Evolutionary conservation across 1,140 invertebrate genomes (phyloP), one percentile per base, ranked within the genome.

Genomic region (Diachasma alloeum): DNA sequence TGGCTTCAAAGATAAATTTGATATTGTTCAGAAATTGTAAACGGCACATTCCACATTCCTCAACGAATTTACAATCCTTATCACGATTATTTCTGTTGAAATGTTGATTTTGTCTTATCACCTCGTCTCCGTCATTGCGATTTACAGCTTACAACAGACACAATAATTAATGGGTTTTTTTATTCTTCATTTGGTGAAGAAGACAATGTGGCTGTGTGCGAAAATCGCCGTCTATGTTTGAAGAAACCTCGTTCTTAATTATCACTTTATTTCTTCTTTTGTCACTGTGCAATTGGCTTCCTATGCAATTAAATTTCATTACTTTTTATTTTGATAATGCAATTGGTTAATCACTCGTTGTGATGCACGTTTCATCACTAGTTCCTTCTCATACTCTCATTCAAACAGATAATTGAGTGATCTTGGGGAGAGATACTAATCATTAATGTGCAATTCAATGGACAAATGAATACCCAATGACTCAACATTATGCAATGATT

Each of bases 1-100:
- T 87, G 96, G 96, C 89, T 93, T 97, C 83, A 95, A 95, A 87
- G 95, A 96, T 91, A 97, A 97, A 90, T 96, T 96, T 85, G 95
- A 97, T 85, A 97, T 97, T 84, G 95, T 97, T 78, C 96, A 97
- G 87, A 96, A 97, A 90, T 91, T 96, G 81, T 96, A 91, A 91
- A 53, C 4, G 31, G 31, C 31, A 6, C 31, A 31, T 31, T 48
- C 11, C 26, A 39, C n/a, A 31, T 68, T 68, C 13, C 5, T 37
- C 59, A 17, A 53, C 48, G 17, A 53, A 53, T 42, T 42, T 4
- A 2, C 39, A 42, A 10, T 42, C 39, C 9, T 42, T 42, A 42
- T 42, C 39, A 42, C 39, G 39, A 42, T 11, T 42, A 42, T 6
- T 31, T 31, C 39, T 42, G 39, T 42, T 42, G 39, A 42, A 42